Evolutionary conservation across 1,140 invertebrate genomes (phyloP), one percentile per base, ranked within the genome.

Genomic region (Hypsibius dujardini): DNA sequence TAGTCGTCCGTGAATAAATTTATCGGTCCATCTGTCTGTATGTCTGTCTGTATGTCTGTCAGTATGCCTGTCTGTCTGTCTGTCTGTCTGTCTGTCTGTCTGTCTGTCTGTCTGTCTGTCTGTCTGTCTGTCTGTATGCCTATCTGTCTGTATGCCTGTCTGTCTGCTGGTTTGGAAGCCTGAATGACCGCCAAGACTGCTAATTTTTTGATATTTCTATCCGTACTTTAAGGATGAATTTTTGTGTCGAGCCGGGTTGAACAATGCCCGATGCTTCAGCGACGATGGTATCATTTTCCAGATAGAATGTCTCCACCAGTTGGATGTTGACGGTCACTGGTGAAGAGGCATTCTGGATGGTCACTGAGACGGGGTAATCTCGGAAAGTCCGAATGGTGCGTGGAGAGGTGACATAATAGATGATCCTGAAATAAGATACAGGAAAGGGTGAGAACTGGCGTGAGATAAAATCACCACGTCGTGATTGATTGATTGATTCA

Each of bases 321-420:
- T 67, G 50, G n/a, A 67, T 15, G 62, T 3, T 67, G 42, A 67
- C 45, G 12, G 12, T 42, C 7, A 67, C 62, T 7, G 62, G 62
- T 7, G 62, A 67, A 12, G 62, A 67, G 42, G 12, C 42, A 42
- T 67, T 67, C 12, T 12, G 12, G 62, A 67, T 67, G 62, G 62
- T 67, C 12, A 67, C 62, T 3, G 62, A 67, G 62, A 67, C 42
- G 62, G 62, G 62, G 45, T 67, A 67, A 7, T 12, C 12, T 7
- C 12, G 42, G 42, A 42, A 12, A 12, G 12, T 12, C 12, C 42
- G 12, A 45, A 67, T 42, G 12, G 45, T 42, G 3, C 12, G 3
- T 42, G 62, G 62, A 7, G 62, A 12, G 3, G 62, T 67, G 12
- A 67, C 42, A 45, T 67, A 67, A 45, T 67, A 67, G 3, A 67